Evolutionary conservation across 2,888 invertebrate species (phyloP).

Genomic region (Agrochola lota): DNA sequence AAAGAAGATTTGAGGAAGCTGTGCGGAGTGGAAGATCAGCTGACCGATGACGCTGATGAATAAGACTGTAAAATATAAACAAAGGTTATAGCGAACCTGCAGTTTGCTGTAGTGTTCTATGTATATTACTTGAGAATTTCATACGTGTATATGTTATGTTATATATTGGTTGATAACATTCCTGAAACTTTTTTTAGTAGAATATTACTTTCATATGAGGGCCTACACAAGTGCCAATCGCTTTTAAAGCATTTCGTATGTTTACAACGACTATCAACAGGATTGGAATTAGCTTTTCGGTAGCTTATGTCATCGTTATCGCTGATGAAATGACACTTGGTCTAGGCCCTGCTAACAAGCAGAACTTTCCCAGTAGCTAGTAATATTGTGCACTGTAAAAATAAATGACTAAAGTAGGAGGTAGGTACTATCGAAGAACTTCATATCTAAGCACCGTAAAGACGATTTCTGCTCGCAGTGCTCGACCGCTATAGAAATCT

Average conservation of each 20-base stretch:
- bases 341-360: neutral
- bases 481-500: too few species aligned
- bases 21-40: neutral
- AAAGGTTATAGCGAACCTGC: neutral
- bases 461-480: too few species aligned
- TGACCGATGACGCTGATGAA: neutral
- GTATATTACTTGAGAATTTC: neutral
- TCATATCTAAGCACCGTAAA: too few species aligned
- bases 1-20: neutral
- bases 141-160: neutral
- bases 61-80: neutral
- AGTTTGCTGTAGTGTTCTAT: neutral
- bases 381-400: neutral
- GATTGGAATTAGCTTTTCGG: neutral
- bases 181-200: neutral
- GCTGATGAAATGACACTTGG: neutral
- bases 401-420: neutral
- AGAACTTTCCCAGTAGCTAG: neutral
- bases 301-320: neutral
- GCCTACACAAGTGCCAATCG: neutral
- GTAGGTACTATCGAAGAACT: neutral
- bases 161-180: neutral
- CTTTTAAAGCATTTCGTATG: neutral
- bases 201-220: neutral
- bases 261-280: neutral